Conservation (phyloP, 2,113 vertebrate species). For the Ageneiosus marmoratus region DNA sequence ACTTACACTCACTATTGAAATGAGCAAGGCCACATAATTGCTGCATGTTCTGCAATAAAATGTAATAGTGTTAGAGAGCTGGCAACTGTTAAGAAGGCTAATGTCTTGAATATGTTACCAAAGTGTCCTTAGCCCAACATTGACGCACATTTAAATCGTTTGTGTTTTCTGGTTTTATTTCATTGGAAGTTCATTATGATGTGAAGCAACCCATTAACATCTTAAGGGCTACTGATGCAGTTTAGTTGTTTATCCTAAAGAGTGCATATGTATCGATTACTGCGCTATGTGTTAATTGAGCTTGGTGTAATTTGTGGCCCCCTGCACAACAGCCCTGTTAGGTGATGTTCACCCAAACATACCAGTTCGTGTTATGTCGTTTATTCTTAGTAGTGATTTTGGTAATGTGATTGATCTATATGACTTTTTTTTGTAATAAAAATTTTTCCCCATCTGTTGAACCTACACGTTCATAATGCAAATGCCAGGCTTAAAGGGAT, state of each 20-base stretch:
- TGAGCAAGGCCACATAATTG: background rate
- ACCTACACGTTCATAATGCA: background rate
- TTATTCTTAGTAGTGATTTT: background rate
- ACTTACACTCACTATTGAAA: background rate
- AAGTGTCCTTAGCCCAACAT: background rate
- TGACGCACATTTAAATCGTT: background rate
- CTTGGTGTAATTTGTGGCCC: background rate
- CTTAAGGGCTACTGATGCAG: background rate
- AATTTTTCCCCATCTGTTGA: background rate
- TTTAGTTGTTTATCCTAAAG: slow-evolving; percentile 12
- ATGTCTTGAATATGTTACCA: slow-evolving; percentile 8
- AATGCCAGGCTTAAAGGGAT: background rate
- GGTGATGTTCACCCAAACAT: background rate
- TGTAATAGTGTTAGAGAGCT: slow-evolving; percentile 5
- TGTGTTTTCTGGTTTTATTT: slow-evolving; percentile 1
- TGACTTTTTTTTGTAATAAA: background rate
- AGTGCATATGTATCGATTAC: background rate
- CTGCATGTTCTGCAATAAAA: slow-evolving; percentile 1
- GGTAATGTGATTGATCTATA: background rate
- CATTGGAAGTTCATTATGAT: background rate
- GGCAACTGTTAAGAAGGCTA: background rate
- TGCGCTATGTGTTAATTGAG: background rate
- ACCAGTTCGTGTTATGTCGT: background rate
- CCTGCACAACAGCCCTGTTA: background rate
- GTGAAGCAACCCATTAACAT: background rate